Evolutionary conservation across 1,140 invertebrate genomes (phyloP).

Genomic region (Lutraria rhynchaena): DNA sequence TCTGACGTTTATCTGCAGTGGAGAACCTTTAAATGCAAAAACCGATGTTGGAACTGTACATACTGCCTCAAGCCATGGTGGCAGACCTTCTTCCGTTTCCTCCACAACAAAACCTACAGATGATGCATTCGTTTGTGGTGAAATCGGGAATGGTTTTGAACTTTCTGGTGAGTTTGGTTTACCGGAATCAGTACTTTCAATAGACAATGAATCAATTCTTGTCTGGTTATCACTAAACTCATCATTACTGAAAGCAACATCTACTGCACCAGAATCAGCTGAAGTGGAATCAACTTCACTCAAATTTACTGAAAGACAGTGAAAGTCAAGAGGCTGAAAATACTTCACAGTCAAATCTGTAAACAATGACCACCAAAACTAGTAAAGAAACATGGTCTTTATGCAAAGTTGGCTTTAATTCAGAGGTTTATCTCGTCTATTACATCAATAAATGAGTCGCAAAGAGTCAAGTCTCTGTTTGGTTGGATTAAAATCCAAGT

Average conservation of each 20-base stretch:
- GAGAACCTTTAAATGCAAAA: too few relatives aligned
- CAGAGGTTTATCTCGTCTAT: too few relatives aligned
- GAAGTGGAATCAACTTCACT: constrained; percentile 27
- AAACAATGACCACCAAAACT: too few relatives aligned
- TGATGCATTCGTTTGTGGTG: background rate
- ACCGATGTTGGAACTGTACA: too few relatives aligned
- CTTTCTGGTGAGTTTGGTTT: constrained; percentile 59
- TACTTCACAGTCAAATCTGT: too few relatives aligned
- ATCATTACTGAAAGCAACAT: constrained; percentile 57
- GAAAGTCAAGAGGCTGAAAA: too few relatives aligned
- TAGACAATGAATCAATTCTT: constrained; percentile 23
- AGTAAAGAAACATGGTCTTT: too few relatives aligned
- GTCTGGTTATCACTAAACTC: constrained; percentile 36
- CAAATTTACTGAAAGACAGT: constrained; percentile 45
- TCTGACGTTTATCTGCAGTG: too few relatives aligned
- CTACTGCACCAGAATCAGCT: constrained; percentile 30
- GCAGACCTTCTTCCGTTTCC: constrained; percentile 13
- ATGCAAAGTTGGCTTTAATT: too few relatives aligned
- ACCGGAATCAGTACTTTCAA: constrained; percentile 62
- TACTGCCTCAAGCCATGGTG: constrained; percentile 53
- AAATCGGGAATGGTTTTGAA: constrained; percentile 28
- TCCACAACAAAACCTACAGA: background rate
- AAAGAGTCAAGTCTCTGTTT: too few relatives aligned
- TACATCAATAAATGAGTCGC: too few relatives aligned
- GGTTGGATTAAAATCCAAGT: too few relatives aligned